phyloP scores from a whole-genome alignment of 2,113 vertebrate genomes.

The Lichenostomus cassidix region DNA sequence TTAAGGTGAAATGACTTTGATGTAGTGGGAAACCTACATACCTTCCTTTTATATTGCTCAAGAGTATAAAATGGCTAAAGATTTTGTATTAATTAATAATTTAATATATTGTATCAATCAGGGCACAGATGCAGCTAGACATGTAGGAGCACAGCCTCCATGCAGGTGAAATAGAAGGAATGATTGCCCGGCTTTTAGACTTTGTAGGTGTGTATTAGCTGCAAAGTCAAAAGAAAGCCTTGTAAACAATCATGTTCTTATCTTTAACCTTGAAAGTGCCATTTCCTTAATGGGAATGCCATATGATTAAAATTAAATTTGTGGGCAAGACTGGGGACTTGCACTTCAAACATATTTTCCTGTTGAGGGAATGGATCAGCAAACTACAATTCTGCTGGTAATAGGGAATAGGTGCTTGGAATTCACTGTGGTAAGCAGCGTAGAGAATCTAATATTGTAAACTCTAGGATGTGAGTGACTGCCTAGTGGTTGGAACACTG shows the following conservation, averaged over 20 bases:
- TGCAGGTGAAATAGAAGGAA: background rate
- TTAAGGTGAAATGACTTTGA: background rate
- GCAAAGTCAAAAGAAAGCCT: background rate
- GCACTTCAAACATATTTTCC: background rate
- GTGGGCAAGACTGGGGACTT: background rate
- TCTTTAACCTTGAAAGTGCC: background rate
- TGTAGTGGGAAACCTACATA: background rate
- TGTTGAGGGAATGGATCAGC: background rate
- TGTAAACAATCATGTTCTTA: background rate
- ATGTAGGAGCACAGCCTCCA: background rate
- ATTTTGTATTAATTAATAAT: background rate
- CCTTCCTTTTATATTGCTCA: background rate
- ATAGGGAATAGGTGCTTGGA: background rate
- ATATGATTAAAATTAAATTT: background rate
- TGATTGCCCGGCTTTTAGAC: background rate
- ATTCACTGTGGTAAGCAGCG: background rate
- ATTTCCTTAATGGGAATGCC: background rate
- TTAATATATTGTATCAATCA: background rate
- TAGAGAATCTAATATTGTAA: background rate
- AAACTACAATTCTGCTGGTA: background rate
- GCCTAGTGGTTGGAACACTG: background rate
- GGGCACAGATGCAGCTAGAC: background rate
- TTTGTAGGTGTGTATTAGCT: background rate
- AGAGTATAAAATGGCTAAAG: background rate
- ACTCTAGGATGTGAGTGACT: background rate